A percentile compares a stretch with the other conserved stretches of the same genome.
These are phyloP conservation scores for Forbesichthys agassizii DNA, from an alignment of 2,113 vertebrate genomes.

Conservation along the genomic window DNA sequence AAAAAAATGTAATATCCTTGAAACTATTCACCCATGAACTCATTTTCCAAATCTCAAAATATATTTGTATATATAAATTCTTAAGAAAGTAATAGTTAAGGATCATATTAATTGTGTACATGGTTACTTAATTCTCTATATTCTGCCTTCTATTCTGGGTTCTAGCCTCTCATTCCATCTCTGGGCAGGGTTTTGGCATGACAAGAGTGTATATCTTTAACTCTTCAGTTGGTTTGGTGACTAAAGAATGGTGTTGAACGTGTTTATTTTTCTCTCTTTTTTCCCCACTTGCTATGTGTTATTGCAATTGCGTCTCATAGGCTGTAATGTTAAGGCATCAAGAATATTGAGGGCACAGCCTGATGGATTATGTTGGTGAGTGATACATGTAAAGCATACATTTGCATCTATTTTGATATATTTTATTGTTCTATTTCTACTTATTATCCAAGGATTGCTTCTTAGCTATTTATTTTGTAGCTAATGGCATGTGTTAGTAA, in stretches of 20 bases:
- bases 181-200: conserved; percentile 1
- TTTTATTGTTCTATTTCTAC: neutral
- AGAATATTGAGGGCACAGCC: conserved; percentile 28
- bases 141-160: neutral
- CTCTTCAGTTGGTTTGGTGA: conserved; percentile 26
- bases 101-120: too few relatives aligned
- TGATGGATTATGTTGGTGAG: conserved; percentile 69
- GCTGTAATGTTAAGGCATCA: conserved; percentile 32
- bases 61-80: too few relatives aligned
- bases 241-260: conserved; percentile 54
- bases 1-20: too few relatives aligned
- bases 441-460: neutral
- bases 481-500: too few relatives aligned
- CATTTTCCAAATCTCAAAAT: neutral
- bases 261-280: conserved; percentile 38
- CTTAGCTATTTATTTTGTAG: too few relatives aligned
- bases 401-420: neutral
- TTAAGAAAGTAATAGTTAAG: too few relatives aligned
- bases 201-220: conserved; percentile 1
- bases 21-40: neutral
- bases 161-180: neutral
- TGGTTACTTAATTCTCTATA: neutral
- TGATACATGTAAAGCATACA: neutral
- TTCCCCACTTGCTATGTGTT: conserved; percentile 6
- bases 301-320: neutral